Evolutionary conservation across 2,113 vertebrate species (phyloP).

Genomic region (Tragelaphus imberbis): DNA sequence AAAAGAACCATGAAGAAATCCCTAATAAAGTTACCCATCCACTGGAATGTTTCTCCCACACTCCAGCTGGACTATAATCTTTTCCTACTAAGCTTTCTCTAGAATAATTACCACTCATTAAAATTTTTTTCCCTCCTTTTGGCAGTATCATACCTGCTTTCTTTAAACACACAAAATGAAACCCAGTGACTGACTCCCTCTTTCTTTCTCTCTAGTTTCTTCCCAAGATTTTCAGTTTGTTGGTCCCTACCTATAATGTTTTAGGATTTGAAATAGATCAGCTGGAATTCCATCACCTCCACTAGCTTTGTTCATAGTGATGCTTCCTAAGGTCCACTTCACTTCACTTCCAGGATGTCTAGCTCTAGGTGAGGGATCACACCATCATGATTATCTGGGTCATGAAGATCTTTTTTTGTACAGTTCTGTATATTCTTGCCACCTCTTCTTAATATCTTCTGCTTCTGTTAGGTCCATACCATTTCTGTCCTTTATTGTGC

Average conservation of each 20-base stretch:
- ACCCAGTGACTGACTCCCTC: background rate
- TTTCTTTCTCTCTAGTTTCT: background rate
- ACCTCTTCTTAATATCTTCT: background rate
- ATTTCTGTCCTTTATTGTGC: background rate
- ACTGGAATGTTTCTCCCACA: background rate
- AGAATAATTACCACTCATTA: background rate
- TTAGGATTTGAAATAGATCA: background rate
- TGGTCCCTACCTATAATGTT: background rate
- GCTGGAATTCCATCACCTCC: background rate
- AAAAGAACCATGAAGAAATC: background rate
- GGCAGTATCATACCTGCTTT: background rate
- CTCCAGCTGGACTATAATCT: background rate
- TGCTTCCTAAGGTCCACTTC: background rate
- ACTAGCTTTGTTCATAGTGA: background rate
- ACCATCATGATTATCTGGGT: background rate
- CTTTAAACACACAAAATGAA: conserved; percentile 7
- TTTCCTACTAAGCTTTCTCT: background rate
- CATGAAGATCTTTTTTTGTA: background rate
- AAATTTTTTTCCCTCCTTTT: background rate
- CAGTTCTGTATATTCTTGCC: background rate
- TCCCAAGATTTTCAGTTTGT: background rate
- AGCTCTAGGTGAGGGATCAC: background rate
- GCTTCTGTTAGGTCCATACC: background rate
- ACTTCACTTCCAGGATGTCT: background rate
- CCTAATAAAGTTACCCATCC: background rate